Evolutionary conservation across 2,113 vertebrate species (phyloP).

Genomic region (Labrus mixtus): DNA sequence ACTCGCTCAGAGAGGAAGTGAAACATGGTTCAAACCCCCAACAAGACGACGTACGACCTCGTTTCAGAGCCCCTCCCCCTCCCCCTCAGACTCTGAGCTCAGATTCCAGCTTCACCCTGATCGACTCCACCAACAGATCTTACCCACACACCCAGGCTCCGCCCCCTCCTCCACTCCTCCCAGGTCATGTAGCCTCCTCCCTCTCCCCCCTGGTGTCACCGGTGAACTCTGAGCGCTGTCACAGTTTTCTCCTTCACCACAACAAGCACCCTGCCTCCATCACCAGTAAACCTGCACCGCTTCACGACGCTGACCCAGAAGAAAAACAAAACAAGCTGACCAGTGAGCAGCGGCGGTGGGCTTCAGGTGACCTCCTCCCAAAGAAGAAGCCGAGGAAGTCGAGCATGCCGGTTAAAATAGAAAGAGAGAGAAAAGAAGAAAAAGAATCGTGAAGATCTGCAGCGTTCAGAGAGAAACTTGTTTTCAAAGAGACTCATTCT

Average conservation of each 20-base stretch:
- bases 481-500: not conserved
- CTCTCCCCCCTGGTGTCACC: not conserved
- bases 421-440: constrained; percentile 46
- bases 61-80: not conserved
- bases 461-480: too few relatives aligned
- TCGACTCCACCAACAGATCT: not conserved
- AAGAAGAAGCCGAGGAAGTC: constrained; percentile 96
- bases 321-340: constrained; percentile 73
- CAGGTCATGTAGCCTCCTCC: not conserved
- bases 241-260: not conserved
- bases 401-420: constrained; percentile 95
- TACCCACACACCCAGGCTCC: not conserved
- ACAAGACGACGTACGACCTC: not conserved
- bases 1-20: rapidly evolving
- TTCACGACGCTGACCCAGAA: constrained; percentile 38
- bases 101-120: not conserved
- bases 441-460: constrained; percentile 21
- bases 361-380: constrained; percentile 78
- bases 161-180: not conserved
- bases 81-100: not conserved
- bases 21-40: not conserved
- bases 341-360: constrained; percentile 73
- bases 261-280: not conserved
- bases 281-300: constrained; percentile 69
- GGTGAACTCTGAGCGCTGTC: not conserved